Base-by-base conservation (phyloP, 2,888 invertebrate species). In the Teleiodes luculella region DNA sequence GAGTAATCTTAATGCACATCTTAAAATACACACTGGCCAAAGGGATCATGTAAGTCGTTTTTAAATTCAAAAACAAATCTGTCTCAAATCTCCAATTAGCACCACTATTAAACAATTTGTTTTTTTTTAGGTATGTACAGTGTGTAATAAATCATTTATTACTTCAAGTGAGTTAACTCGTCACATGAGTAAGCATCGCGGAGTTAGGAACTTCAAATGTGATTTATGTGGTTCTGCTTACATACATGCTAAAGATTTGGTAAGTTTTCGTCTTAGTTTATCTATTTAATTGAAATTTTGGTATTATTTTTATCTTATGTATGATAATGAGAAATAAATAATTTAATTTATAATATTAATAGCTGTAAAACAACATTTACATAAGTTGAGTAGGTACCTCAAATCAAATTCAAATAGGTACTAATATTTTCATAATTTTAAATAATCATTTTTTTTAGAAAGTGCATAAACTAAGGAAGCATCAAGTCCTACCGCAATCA, bases 21-120 rank as follows among this genome's bases (percentile, higher is more conserved):
- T 91, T n/a, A 92, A 92, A 74, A 92, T 92, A 31, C 92, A 92
- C 56, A 86, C 89, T 0, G 92, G 92, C 0, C 90, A 92, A 62
- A 87, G 90, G 46, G 92, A 92, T 78, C 92, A 92, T 72, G 90
- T 90, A 70, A 77, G 83, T 68, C 14, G n/a, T n/a, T n/a, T n/a
- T n/a, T n/a, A n/a, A n/a, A n/a, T n/a, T n/a, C n/a, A n/a, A n/a
- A n/a, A n/a, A n/a, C n/a, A n/a, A n/a, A n/a, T n/a, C n/a, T n/a
- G n/a, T n/a, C n/a, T n/a, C n/a, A n/a, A n/a, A n/a, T n/a, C n/a
- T n/a, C n/a, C n/a, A n/a, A n/a, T n/a, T n/a, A n/a, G n/a, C n/a
- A n/a, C n/a, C n/a, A n/a, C n/a, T n/a, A n/a, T n/a, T 11, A 35
- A 35, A 35, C n/a, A 35, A 14, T 37, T 8, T 37, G 14, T 37